Percentiles rank a stretch among this genome's conserved stretches.
Conservation (phyloP, 2,888 invertebrate species). For the Parasteatoda lunata region DNA sequence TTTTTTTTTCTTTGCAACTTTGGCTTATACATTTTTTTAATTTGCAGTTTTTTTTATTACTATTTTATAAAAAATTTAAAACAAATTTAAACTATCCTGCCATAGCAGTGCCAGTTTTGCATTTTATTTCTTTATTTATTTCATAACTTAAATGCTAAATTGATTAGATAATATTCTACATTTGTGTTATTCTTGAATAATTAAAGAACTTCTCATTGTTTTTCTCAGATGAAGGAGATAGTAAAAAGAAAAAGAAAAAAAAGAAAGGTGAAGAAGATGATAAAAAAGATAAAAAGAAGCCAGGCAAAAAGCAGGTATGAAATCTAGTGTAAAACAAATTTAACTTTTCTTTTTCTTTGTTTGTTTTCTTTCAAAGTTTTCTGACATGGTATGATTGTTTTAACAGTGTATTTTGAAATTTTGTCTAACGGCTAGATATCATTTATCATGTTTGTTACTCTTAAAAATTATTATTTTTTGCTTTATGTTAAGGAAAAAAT, state of each 20-base stretch:
- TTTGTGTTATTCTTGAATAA: not conserved
- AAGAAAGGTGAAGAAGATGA: slow-evolving; percentile 73
- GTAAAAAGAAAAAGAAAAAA: slow-evolving; percentile 72
- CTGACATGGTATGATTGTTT: not conserved
- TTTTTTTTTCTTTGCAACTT: too few species aligned
- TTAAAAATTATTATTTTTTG: too few species aligned
- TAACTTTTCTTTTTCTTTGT: not conserved
- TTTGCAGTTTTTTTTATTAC: too few species aligned
- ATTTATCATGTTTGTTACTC: too few species aligned
- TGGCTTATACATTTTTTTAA: too few species aligned
- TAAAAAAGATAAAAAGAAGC: slow-evolving; percentile 78
- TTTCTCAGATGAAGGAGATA: slow-evolving; percentile 27
- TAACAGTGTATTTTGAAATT: not conserved
- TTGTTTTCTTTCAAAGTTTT: not conserved
- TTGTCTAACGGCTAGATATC: too few species aligned
- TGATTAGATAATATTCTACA: not conserved
- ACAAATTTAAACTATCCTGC: not conserved
- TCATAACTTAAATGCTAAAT: not conserved
- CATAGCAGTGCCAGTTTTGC: not conserved
- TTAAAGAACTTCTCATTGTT: not conserved
- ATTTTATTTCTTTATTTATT: not conserved
- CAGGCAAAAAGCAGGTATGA: slow-evolving; percentile 81
- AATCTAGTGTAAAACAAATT: not conserved
- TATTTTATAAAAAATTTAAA: too few species aligned
- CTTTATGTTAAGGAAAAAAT: too few species aligned